A percentile compares a stretch with the other conserved stretches of the same genome.
These are phyloP conservation scores for Pseudococcus longispinus DNA, from an alignment of 2,888 invertebrate genomes.

Conservation along the genomic window DNA sequence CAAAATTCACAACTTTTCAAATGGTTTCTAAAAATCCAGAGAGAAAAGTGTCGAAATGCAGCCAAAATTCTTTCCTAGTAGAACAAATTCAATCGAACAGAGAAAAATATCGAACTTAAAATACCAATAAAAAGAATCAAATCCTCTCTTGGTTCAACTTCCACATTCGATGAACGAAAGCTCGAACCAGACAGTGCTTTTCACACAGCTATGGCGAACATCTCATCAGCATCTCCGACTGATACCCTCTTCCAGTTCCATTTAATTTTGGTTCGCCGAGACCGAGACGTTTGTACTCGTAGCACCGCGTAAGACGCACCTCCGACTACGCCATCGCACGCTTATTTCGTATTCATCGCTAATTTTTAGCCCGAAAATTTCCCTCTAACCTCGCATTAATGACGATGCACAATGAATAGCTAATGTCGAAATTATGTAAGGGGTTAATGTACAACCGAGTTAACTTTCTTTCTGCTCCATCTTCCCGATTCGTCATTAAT, in stretches of 20 bases:
- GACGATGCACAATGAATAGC: constrained; percentile 51
- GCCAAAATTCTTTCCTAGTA: too few species aligned
- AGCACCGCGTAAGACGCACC: not conserved
- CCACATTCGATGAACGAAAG: too few species aligned
- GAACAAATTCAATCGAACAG: too few species aligned
- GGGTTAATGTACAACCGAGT: constrained; percentile 49
- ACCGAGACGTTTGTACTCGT: too few species aligned
- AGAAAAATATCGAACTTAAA: too few species aligned
- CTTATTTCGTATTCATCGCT: constrained; percentile 52
- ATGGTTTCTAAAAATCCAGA: too few species aligned
- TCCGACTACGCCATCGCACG: not conserved
- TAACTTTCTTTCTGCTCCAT: constrained; percentile 42
- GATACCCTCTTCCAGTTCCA: too few species aligned
- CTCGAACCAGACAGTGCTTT: too few species aligned
- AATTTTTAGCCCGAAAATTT: constrained; percentile 46
- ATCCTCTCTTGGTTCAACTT: too few species aligned
- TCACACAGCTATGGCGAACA: not conserved
- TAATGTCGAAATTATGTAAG: constrained; percentile 53
- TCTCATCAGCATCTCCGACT: not conserved
- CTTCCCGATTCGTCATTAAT: constrained; percentile 52
- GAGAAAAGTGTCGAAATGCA: too few species aligned
- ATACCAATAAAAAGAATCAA: too few species aligned
- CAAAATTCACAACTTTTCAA: too few species aligned
- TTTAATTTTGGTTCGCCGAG: not conserved
- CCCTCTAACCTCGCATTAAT: constrained; percentile 37